Percentiles rank a stretch among this genome's conserved stretches.
These are phyloP conservation scores for Crotalus viridis DNA, from an alignment of 2,113 vertebrate species.

Conservation along the genomic window DNA sequence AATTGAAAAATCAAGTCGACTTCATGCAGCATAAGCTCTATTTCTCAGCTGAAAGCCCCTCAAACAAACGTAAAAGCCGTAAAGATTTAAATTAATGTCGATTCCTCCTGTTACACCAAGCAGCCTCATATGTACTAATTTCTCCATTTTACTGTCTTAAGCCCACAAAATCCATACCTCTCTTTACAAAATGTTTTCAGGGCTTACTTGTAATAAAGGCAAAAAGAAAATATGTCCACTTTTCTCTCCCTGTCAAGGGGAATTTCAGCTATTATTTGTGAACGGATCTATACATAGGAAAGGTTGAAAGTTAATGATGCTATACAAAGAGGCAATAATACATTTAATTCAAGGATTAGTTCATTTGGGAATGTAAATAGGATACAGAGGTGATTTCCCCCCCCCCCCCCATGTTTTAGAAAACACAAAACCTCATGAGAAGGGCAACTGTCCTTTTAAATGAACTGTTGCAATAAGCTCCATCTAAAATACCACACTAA, in stretches of 20 bases:
- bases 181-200: background rate
- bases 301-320: background rate
- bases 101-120: background rate
- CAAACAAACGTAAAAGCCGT: background rate
- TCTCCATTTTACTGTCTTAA: background rate
- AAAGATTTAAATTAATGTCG: background rate
- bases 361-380: conserved; percentile 9
- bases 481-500: background rate
- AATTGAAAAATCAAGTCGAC: background rate
- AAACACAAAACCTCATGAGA: background rate
- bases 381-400: background rate
- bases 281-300: conserved; percentile 13
- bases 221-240: background rate
- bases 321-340: background rate
- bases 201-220: background rate
- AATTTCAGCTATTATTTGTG: background rate
- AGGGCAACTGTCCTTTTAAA: conserved; percentile 9
- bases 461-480: background rate
- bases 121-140: background rate
- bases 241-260: background rate
- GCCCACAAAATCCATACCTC: background rate
- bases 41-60: background rate
- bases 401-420: background rate
- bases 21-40: background rate
- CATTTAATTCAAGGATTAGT: background rate